Evolutionary conservation across 2,888 invertebrate species (phyloP), one percentile per base, ranked within the genome.

Genomic region (Melipona bicolor): DNA sequence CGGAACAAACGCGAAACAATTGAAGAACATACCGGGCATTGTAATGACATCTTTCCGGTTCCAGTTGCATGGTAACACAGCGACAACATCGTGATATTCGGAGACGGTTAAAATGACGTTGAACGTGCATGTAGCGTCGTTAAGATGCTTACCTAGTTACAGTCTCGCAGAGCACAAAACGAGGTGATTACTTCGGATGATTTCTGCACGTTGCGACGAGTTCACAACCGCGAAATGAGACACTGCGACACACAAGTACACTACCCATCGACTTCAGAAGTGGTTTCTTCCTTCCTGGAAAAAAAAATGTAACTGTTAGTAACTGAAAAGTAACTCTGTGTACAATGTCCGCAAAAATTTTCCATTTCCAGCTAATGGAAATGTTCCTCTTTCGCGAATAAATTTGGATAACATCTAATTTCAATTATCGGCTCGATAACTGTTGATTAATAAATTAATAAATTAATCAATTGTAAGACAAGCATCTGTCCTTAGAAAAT

Each of bases 161-260:
- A 54, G 64, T 64, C 69, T 36, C 62, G 81, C 59, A 43, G 75
- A 72, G 50, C 50, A 49, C 32, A 9, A 49, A 52, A 21, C 24
- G 24, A 17, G 64, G 19, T n/a, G 74, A 64, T 61, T 64, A 75
- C 64, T 80, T 52, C 65, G 52, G 69, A 52, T 21, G 69, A 70
- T 64, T 32, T 36, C 75, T 64, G 24, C 59, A 4, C n/a, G 65
- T 15, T 27, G 32, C 43, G 54, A 52, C 19, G 65, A 64, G 75
- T 78, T 79, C 80, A 81, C 78, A 72, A 83, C 75, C 74, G 77
- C 77, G 77, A 49, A 86, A 87, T 79, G 70, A 79, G 72, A 76
- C 80, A 77, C 85, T 82, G 64, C 69, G 77, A 78, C 77, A 75
- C 83, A 87, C 77, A 61, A 81, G 62, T 72, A 62, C 83, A 85